Base-by-base conservation (phyloP, 2,113 vertebrate genomes). In the Bubo bubo region DNA sequence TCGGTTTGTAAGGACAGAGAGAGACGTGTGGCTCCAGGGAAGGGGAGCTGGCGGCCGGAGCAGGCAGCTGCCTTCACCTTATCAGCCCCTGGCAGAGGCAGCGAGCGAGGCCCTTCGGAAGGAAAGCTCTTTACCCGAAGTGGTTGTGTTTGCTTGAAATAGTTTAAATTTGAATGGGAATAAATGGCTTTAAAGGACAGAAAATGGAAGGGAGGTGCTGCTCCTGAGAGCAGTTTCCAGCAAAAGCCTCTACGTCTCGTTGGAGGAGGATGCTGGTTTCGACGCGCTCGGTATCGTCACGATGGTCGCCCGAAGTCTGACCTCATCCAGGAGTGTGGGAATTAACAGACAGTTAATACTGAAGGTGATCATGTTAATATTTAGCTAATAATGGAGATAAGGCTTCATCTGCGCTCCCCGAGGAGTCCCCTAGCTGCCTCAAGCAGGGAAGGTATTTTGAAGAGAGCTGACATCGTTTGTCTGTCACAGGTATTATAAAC, bases 271-370 rank as follows among this genome's bases (percentile, higher is more conserved):
- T 17, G 72, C 43, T 37, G 82, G 11, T 30, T 49, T 34, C 0
- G 6, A 24, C 30, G 10, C 0, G 3, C 49, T 34, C n/a, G 0
- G 37, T 39, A 1, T 50, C 2, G 1, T 20, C 73, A 28, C 4
- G 1, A 4, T 11, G 50, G 23, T 11, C 3, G 2, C 59, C 59
- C 22, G 7, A 28, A 16, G 27, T 20, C 76, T 23, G 39, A 34
- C 27, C n/a, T 53, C 45, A 5, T 3, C 66, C 52, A 9, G 72
- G 32, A 37, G 43, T 0, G 34, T 8, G 56, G 32, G 73, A 37
- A 28, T 3, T 8, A 13, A 11, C 2, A 0, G 41, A 2, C 5
- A 1, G 47, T 23, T 28, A 10, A 12, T 24, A 4, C 15, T 3
- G 30, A 49, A 37, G 84, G 49, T 19, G 27, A 26, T 16, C 1